These are phyloP conservation scores for Anguilla megastoma DNA, from an alignment of 2,797 vertebrate species.

Conservation along the genomic window DNA sequence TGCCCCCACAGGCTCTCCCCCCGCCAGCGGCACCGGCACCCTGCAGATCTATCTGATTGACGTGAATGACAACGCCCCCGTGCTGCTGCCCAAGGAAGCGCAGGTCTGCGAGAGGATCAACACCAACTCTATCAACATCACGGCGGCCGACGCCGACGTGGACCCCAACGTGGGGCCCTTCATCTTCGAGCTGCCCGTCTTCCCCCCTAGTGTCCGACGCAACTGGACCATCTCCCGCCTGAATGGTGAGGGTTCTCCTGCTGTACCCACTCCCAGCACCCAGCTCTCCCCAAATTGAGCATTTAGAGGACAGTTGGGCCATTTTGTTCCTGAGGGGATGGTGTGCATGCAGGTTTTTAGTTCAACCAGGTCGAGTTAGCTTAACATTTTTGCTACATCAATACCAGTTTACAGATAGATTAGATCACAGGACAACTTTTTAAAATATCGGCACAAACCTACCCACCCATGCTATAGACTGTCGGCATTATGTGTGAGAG, in stretches of 20 bases:
- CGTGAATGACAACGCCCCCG: conserved; percentile 91
- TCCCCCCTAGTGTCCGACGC: conserved; percentile 77
- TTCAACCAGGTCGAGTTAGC: background rate
- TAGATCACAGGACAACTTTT: background rate
- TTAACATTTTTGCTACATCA: background rate
- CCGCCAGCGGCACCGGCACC: conserved; percentile 87
- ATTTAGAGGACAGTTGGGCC: background rate
- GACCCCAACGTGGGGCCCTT: conserved; percentile 92
- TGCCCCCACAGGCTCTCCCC: conserved; percentile 77
- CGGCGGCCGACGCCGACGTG: conserved; percentile 82
- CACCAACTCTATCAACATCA: conserved; percentile 88
- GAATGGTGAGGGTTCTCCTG: conserved; percentile 76
- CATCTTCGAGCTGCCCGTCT: conserved; percentile 86
- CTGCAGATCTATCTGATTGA: conserved; percentile 93
- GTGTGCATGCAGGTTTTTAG: background rate
- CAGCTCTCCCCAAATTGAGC: background rate
- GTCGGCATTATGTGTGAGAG: too few species aligned
- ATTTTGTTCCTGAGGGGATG: background rate
- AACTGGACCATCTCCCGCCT: conserved; percentile 93
- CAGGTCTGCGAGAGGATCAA: conserved; percentile 89
- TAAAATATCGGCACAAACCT: too few species aligned
- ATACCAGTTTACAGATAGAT: too few species aligned
- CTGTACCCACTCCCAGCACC: background rate
- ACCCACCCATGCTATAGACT: too few species aligned
- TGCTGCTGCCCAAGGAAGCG: conserved; percentile 85